Conservation (phyloP, 1,140 invertebrate species). For the Physella acuta region DNA sequence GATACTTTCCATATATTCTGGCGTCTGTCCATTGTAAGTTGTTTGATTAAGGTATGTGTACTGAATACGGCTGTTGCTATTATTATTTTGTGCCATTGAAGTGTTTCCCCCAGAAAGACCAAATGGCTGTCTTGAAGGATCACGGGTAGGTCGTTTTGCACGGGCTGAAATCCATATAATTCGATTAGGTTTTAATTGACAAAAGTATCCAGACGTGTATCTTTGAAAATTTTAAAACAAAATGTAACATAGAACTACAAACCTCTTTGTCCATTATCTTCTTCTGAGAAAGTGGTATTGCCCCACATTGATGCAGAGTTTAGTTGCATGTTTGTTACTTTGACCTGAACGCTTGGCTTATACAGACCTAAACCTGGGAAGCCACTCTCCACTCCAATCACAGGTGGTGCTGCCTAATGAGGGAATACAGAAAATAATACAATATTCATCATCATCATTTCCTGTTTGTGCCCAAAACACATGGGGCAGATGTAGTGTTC, state of each 20-base stretch:
- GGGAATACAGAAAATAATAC: not conserved
- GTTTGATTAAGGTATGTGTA: conserved; percentile 46
- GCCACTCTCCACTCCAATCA: conserved; percentile 49
- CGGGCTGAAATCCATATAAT: too few species aligned
- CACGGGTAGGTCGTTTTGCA: conserved; percentile 7
- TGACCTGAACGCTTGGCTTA: conserved; percentile 54
- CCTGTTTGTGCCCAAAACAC: too few species aligned
- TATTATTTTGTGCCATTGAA: conserved; percentile 29
- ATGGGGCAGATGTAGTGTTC: too few species aligned
- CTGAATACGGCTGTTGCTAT: conserved; percentile 35
- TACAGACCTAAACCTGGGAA: conserved; percentile 40
- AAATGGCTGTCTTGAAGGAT: conserved; percentile 28
- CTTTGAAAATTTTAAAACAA: too few species aligned
- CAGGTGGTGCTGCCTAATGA: conserved; percentile 20
- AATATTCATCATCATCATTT: too few species aligned
- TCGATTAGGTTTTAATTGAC: too few species aligned
- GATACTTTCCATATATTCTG: conserved; percentile 52
- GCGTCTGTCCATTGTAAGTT: conserved; percentile 42
- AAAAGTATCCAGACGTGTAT: too few species aligned
- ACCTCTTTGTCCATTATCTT: too few species aligned
- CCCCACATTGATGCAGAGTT: conserved; percentile 45
- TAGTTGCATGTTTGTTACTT: conserved; percentile 57
- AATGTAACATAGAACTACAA: too few species aligned
- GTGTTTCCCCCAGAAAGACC: conserved; percentile 32
- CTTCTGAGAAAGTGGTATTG: conserved; percentile 39